These are phyloP conservation scores for Drosophila virilis DNA, from an alignment of 1,140 invertebrate genomes.

Conservation along the genomic window DNA sequence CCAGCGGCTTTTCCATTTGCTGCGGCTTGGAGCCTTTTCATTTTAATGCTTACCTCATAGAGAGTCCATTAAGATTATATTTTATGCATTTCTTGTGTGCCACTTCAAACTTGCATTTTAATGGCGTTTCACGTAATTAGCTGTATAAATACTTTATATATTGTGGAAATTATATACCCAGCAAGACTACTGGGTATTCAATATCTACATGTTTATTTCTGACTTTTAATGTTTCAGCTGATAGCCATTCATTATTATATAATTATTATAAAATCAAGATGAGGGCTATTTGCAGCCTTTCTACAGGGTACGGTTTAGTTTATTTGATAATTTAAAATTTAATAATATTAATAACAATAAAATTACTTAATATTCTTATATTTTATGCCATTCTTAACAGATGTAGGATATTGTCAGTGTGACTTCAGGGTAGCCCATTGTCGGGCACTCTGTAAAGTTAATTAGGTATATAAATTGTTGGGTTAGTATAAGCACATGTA, in stretches of 20 bases:
- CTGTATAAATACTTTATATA: slow-evolving; percentile 5
- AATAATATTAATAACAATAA: too few relatives aligned
- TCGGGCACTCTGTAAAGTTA: background rate
- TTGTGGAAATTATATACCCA: background rate
- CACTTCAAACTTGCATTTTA: background rate
- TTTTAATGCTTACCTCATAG: slow-evolving; percentile 1
- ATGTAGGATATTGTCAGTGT: too few relatives aligned
- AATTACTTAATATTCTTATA: too few relatives aligned
- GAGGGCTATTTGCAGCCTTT: too few relatives aligned
- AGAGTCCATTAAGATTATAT: slow-evolving; percentile 37
- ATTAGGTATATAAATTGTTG: background rate
- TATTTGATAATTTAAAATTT: too few relatives aligned
- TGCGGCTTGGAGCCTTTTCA: slow-evolving; percentile 12
- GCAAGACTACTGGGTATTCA: too few relatives aligned
- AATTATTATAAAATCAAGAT: too few relatives aligned
- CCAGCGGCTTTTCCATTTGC: background rate
- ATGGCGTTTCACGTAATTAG: slow-evolving; percentile 11
- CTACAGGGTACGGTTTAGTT: too few relatives aligned
- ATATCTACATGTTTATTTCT: too few relatives aligned
- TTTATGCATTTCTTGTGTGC: slow-evolving; percentile 17
- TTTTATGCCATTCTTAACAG: too few relatives aligned
- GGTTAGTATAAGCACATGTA: slow-evolving; percentile 18
- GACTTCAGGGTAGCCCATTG: background rate
- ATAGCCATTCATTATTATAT: too few relatives aligned
- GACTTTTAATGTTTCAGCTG: too few relatives aligned